These are phyloP conservation scores for Timema podura DNA, from an alignment of 2,888 invertebrate species.

Conservation along the genomic window DNA sequence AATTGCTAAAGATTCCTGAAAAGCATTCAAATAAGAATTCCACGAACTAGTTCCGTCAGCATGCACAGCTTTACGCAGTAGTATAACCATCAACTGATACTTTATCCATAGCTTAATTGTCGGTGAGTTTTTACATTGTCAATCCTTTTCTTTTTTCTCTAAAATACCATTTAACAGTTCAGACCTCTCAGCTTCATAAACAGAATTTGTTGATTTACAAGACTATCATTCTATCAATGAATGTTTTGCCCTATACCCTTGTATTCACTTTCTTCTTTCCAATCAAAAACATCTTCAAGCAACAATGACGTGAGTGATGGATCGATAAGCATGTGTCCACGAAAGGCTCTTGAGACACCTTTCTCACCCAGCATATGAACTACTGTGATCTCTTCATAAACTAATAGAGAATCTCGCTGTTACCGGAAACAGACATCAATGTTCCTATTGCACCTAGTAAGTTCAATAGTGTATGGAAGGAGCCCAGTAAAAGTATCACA, in stretches of 20 bases:
- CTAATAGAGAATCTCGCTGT: background rate
- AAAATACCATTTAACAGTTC: background rate
- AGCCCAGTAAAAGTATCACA: background rate
- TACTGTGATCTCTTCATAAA: background rate
- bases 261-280: background rate
- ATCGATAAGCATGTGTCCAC: background rate
- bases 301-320: background rate
- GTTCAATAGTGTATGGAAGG: background rate
- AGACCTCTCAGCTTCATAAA: background rate
- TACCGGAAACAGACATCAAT: no score
- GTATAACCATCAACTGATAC: background rate
- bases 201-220: background rate
- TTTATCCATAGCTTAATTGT: background rate
- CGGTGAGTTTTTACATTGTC: background rate
- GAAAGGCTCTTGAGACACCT: background rate
- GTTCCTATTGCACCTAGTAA: conserved; percentile 2
- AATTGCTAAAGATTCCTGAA: conserved; percentile 1
- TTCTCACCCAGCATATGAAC: background rate
- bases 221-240: background rate
- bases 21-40: background rate
- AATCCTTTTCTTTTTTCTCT: background rate
- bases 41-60: background rate
- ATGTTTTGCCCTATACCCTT: background rate
- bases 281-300: background rate
- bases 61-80: background rate